phyloP scores from a whole-genome alignment of 2,797 vertebrate genomes.

The Cynodonichthys magdalenae region DNA sequence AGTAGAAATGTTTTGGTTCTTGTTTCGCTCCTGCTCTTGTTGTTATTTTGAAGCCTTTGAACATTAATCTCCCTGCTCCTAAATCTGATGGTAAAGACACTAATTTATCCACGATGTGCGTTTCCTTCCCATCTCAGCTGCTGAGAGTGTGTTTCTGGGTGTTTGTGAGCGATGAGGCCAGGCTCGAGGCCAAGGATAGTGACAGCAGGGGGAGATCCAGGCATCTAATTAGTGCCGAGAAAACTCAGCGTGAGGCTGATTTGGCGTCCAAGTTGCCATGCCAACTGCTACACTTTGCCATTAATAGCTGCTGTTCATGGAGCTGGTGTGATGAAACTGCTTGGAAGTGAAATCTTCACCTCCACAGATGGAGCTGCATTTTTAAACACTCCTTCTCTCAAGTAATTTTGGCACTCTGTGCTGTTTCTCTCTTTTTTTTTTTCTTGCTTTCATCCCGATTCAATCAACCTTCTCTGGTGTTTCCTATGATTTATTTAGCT shows the following conservation, averaged over 20 bases:
- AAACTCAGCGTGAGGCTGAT: slow-evolving; percentile 50
- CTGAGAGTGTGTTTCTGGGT: slow-evolving; percentile 18
- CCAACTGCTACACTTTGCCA: slow-evolving; percentile 41
- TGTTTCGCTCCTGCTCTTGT: not conserved
- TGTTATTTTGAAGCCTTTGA: not conserved
- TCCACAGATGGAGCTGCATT: slow-evolving; percentile 2
- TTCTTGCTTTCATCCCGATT: not conserved
- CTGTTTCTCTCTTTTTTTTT: not conserved
- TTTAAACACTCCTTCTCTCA: slow-evolving; percentile 3
- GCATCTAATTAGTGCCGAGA: slow-evolving; percentile 59
- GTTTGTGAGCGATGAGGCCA: slow-evolving; percentile 46
- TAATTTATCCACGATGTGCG: slow-evolving; percentile 12
- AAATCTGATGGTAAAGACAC: slow-evolving; percentile 13
- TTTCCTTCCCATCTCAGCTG: slow-evolving; percentile 28
- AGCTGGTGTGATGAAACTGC: slow-evolving; percentile 18
- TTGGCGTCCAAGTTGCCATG: slow-evolving; percentile 57
- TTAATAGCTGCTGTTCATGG: slow-evolving; percentile 41
- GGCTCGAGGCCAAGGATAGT: slow-evolving; percentile 41
- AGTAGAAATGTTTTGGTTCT: not conserved
- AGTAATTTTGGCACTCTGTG: not conserved
- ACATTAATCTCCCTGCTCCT: not conserved
- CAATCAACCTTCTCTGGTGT: not conserved
- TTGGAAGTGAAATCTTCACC: slow-evolving; percentile 15
- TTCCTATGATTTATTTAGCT: not conserved
- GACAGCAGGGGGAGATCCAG: slow-evolving; percentile 44